A percentile compares a stretch with the other conserved stretches of the same genome.
Conservation (phyloP, 2,797 vertebrate genomes). For the Momotus momota region DNA sequence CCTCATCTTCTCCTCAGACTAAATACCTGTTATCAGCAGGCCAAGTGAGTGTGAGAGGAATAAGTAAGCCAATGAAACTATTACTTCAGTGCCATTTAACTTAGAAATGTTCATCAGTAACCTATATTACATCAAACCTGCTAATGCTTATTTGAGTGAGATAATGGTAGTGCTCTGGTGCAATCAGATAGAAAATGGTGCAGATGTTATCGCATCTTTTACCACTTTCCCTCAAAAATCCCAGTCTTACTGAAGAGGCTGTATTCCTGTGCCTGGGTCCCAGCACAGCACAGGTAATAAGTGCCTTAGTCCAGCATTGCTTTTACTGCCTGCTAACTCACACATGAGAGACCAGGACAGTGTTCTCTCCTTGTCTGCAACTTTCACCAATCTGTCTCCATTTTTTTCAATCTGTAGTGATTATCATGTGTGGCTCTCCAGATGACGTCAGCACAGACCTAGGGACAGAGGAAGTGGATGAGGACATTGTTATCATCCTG, state of each 20-base stretch:
- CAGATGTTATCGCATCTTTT: background rate
- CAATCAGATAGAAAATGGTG: background rate
- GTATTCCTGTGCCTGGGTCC: background rate
- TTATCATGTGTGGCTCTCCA: constrained; percentile 88
- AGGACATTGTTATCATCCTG: constrained; percentile 87
- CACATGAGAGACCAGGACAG: background rate
- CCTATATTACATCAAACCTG: background rate
- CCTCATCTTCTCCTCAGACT: background rate
- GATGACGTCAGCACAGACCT: constrained; percentile 72
- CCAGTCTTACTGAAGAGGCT: background rate
- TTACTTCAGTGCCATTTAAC: background rate
- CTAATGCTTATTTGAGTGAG: background rate
- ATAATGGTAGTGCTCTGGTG: background rate
- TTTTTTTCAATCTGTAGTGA: constrained; percentile 80
- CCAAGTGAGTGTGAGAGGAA: background rate
- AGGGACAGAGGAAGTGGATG: constrained; percentile 11
- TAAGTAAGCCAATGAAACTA: background rate
- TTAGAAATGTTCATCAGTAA: background rate
- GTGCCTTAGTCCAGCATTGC: background rate
- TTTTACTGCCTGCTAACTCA: background rate
- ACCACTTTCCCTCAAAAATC: background rate
- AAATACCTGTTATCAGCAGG: background rate
- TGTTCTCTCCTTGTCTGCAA: background rate
- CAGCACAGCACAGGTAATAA: background rate
- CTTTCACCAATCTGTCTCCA: background rate